Base-by-base conservation (phyloP, 1,140 invertebrate genomes). In the Bombus affinis region DNA sequence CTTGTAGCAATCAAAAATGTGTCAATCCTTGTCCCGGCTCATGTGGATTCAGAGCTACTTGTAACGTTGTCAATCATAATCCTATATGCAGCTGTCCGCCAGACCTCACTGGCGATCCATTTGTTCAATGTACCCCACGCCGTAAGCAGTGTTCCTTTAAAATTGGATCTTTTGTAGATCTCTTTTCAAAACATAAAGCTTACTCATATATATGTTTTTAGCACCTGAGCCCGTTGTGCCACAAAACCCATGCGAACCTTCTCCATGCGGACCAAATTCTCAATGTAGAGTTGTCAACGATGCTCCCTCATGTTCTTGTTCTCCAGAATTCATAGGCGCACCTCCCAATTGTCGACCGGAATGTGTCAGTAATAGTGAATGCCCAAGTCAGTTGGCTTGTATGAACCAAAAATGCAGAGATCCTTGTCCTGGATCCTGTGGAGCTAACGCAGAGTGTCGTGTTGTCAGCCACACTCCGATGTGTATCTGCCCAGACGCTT, bases 31-130 rank as follows among this genome's bases (percentile, higher is more conserved):
- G 97, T 90, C 95, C 96, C 66, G 97, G 97, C 62, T 97, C 97
- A 12, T 98, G 97, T 91, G 96, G 96, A 28, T 88, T 92, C 39
- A 86, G 62, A 25, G 96, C 97, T 3, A 94, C 96, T 85, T 98
- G 97, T 92, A 95, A 96, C 93, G 96, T 97, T 53, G 96, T 97
- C 18, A 97, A 97, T 93, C 97, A 98, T 89, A 97, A 96, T 95
- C 97, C 97, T 2, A 96, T 97, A 71, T 98, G 97, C 94, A 96
- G 95, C 79, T 98, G 97, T 89, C 89, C 94, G 71, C 86, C 94
- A 81, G 95, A 95, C 28, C 96, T 94, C 94, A 95, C 96, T 22
- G 66, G 66, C 18, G 97, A 98, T 96, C 97, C 97, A 32, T 97
- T 97, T 85, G 89, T 95, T 37, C 86, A 94, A 83, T 95, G 93